phyloP scores from a whole-genome alignment of 2,113 vertebrate species.

The Aldabrachelys gigantea region DNA sequence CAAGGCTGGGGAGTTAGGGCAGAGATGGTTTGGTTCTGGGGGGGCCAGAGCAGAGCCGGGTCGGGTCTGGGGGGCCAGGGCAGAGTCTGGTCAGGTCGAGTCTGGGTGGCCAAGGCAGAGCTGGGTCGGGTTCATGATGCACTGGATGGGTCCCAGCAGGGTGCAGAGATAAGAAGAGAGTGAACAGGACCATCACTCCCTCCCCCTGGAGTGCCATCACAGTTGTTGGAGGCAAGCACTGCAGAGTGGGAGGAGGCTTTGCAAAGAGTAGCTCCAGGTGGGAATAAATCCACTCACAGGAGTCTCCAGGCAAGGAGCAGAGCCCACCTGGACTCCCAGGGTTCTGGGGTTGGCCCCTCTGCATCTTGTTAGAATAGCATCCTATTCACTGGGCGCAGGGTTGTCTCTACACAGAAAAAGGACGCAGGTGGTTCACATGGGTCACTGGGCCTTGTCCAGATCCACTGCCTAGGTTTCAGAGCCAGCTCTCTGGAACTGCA shows the following conservation, averaged over 20 bases:
- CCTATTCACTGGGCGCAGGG: background rate
- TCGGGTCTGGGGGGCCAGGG: too few relatives aligned
- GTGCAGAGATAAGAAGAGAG: background rate
- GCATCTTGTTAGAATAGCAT: background rate
- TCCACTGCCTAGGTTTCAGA: background rate
- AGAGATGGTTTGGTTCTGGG: background rate
- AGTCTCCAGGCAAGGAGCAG: background rate
- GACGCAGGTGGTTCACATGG: too few relatives aligned
- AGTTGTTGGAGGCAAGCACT: background rate
- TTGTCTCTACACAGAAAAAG: background rate
- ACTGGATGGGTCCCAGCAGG: too few relatives aligned
- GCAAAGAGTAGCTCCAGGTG: background rate
- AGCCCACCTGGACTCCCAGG: too few relatives aligned
- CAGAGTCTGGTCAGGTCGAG: accelerated
- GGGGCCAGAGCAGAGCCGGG: background rate
- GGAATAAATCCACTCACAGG: background rate
- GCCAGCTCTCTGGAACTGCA: background rate
- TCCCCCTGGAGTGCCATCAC: background rate
- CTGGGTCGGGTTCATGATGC: background rate
- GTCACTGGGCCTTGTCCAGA: background rate
- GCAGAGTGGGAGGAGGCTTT: background rate
- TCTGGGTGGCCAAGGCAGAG: too few relatives aligned
- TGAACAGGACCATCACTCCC: too few relatives aligned
- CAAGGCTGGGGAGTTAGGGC: background rate
- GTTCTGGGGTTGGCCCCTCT: too few relatives aligned